Evolutionary conservation across 1,140 invertebrate species (phyloP), one percentile per base, ranked within the genome.

Genomic region (Drosophila chauvacae): DNA sequence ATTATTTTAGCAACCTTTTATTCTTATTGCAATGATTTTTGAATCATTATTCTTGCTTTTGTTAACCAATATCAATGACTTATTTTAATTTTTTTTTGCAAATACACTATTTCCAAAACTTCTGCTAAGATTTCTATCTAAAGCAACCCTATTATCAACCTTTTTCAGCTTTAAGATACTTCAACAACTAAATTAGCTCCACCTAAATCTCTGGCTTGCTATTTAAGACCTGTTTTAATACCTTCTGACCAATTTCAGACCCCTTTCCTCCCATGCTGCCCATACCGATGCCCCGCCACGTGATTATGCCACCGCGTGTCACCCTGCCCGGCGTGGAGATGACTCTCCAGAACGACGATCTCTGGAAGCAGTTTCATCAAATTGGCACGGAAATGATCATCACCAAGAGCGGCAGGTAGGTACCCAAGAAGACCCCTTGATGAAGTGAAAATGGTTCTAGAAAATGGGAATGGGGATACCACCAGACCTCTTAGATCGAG

Each of bases 331-430:
- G 84, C 71, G 91, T 91, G 74, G 94, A 94, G 60, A 93, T 94
- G 58, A 93, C 93, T 18, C 94, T 99, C 37, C 97, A 98, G 85
- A 97, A 97, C 86, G 96, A 96, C 72, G 97, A 98, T 63, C 94
- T 99, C 28, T 99, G 98, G 98, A 95, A 98, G 87, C 96, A 98
- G 87, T 99, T 99, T 93, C 96, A 98, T 93, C 96, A 97, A 81
- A 94, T 98, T 73, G 97, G 97, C 64, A 99, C 98, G 1, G 98
- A 99, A 93, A 99, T 99, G 98, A 99, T 99, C 92, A 99, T 99
- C 93, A 99, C 98, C n/a, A 99, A 99, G 94, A 97, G 97, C 50
- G 98, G 98, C 93, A 96, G 98, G 98, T 99, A 88, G 74, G 77
- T 60, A 30, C 30, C 23, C 7, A 28, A 26, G 37, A 13, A 33